Evolutionary conservation across 2,113 vertebrate species (phyloP), one percentile per base, ranked within the genome.

Genomic region (Oenanthe oenanthe): DNA sequence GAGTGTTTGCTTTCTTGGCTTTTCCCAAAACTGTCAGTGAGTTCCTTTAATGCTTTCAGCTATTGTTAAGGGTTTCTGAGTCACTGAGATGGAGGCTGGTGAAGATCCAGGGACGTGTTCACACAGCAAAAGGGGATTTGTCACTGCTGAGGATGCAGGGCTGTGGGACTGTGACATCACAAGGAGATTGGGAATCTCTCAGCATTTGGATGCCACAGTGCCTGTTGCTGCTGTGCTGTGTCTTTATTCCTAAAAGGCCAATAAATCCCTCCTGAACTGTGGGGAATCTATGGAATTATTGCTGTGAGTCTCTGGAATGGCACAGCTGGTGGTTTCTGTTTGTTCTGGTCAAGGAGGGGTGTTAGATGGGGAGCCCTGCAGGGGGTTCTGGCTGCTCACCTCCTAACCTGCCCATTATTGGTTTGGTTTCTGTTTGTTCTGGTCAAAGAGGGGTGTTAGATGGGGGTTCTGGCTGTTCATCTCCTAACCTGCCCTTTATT

Each of bases 1-100:
- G 96, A 94, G 98, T 94, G 40, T 87, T 82, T 76, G 20, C 85
- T 84, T 29, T 31, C 29, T 17, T 56, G 58, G 31, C 57, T 85
- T 68, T 26, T 25, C n/a, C 45, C n/a, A 32, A 7, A 14, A 5
- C 22, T 3, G 15, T 36, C 22, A 32, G 26, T 14, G 73, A 34
- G 34, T 26, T 53, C 38, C 72, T 73, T 4, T 4, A 17, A 18
- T 34, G 8, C 24, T 66, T 38, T 38, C 72, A n/a, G 3, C 0
- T 26, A 2, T 34, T 74, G 56, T 25, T 31, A 8, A 43, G 78
- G 40, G 24, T 7, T 53, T 62, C 21, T 48, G 66, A 57, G 50
- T 53, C 65, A 5, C 57, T 43, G 66, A 15, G 84, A 3, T 15
- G 14, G 6, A 21, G 53, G 10, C 74, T 90, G 71, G 12, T 36